These are phyloP conservation scores for Typhlichthys eigenmanni DNA, from an alignment of 2,797 vertebrate genomes.

Conservation along the genomic window DNA sequence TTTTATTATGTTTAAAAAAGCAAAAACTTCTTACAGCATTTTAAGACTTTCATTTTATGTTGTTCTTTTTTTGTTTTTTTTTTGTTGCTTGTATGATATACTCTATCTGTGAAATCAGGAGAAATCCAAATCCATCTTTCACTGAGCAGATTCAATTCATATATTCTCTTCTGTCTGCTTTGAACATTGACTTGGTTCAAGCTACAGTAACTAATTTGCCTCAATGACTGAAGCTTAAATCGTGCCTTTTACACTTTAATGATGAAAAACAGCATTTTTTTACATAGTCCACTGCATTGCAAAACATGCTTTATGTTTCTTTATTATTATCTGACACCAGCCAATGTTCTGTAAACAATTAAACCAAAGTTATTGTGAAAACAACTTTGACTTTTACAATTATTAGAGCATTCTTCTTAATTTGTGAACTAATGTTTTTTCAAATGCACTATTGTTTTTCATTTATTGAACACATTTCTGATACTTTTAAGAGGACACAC, in stretches of 20 bases:
- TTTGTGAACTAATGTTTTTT: slow-evolving; percentile 9
- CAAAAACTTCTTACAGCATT: slow-evolving; percentile 63
- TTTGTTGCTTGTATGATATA: slow-evolving; percentile 31
- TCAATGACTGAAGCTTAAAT: background rate
- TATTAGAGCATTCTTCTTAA: slow-evolving; percentile 15
- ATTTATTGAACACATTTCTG: no score
- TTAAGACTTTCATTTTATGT: slow-evolving; percentile 38
- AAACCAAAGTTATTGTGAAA: slow-evolving; percentile 62
- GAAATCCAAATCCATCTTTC: slow-evolving; percentile 7
- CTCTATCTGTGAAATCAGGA: slow-evolving; percentile 30
- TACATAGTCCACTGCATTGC: slow-evolving; percentile 7
- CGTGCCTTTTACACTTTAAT: background rate
- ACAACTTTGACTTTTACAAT: slow-evolving; percentile 5
- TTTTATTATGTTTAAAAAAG: slow-evolving; percentile 74
- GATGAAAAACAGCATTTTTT: slow-evolving; percentile 13
- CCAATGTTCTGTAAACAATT: slow-evolving; percentile 58
- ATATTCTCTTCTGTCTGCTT: background rate
- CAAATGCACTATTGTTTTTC: no score
- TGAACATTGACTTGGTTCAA: no score
- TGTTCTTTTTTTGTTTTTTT: background rate
- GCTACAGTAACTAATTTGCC: no score
- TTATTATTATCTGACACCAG: slow-evolving; percentile 34
- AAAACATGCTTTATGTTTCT: slow-evolving; percentile 12
- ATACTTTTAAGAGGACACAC: no score
- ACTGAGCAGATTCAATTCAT: slow-evolving; percentile 8